Evolutionary conservation across 2,888 invertebrate species (phyloP).

Genomic region (Cistogaster globosa): DNA sequence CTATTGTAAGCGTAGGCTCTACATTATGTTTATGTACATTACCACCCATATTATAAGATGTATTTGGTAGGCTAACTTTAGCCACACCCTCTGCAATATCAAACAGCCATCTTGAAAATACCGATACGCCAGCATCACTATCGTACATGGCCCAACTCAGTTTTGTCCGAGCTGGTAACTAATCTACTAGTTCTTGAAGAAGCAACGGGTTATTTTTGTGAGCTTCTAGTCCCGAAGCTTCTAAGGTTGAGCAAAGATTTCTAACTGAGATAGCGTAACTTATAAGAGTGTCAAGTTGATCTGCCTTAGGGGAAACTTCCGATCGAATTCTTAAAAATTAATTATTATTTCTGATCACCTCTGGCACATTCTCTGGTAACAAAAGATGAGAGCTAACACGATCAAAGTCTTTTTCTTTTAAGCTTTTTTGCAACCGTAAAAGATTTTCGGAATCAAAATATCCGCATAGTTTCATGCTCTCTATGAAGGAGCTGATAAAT

Average conservation of each 20-base stretch:
- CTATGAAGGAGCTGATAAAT: neutral
- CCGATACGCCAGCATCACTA: neutral
- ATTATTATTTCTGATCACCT: constrained; percentile 4
- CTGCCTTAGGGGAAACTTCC: neutral
- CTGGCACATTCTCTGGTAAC: too few species aligned
- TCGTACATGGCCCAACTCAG: constrained; percentile 2
- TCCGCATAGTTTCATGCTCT: neutral
- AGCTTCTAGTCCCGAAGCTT: too few species aligned
- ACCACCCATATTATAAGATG: too few species aligned
- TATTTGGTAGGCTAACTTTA: too few species aligned
- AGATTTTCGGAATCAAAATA: neutral
- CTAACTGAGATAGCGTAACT: constrained; percentile 7
- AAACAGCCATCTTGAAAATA: too few species aligned
- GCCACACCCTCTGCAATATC: too few species aligned
- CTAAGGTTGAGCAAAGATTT: constrained; percentile 13
- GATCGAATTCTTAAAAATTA: constrained; percentile 2
- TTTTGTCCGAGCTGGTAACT: constrained; percentile 18
- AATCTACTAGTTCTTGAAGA: constrained; percentile 15
- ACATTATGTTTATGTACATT: too few species aligned
- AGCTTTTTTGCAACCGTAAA: too few species aligned
- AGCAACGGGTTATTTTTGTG: neutral
- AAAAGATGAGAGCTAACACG: too few species aligned
- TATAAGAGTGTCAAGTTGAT: constrained; percentile 15
- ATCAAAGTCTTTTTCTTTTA: too few species aligned
- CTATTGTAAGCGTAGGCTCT: too few species aligned